Evolutionary conservation across 2,888 invertebrate species (phyloP).

Genomic region (Sminthurinus aureus): DNA sequence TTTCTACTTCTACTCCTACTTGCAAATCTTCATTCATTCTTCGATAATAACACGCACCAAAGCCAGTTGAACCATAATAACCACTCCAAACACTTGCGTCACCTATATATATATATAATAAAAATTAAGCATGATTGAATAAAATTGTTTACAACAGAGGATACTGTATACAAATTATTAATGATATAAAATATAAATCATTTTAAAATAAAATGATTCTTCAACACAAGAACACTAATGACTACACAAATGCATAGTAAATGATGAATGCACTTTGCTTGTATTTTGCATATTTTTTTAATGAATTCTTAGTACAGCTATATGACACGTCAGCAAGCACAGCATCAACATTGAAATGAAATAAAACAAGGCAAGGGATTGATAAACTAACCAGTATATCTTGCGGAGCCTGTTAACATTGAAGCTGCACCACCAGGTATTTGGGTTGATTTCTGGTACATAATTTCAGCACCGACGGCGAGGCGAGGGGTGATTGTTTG

Average conservation of each 20-base stretch:
- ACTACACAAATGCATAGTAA: no score
- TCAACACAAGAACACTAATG: no score
- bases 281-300: no score
- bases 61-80: slow-evolving; percentile 75
- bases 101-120: slow-evolving; percentile 62
- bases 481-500: slow-evolving; percentile 83
- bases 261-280: no score
- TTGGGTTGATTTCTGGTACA: slow-evolving; percentile 85
- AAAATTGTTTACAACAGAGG: no score
- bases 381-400: slow-evolving; percentile 71
- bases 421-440: slow-evolving; percentile 91
- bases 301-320: no score
- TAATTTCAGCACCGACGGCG: slow-evolving; percentile 91
- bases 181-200: no score
- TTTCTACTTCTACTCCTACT: slow-evolving; percentile 94
- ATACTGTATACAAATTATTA: no score
- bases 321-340: slow-evolving; percentile 2
- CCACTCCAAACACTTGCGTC: slow-evolving; percentile 66
- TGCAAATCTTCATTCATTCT: slow-evolving; percentile 90
- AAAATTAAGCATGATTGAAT: background rate
- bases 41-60: slow-evolving; percentile 93
- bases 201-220: no score
- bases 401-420: slow-evolving; percentile 83
- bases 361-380: background rate
- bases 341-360: background rate